phyloP scores from a whole-genome alignment of 2,113 vertebrate genomes.

The Calyptommatus sinebrachiatus region DNA sequence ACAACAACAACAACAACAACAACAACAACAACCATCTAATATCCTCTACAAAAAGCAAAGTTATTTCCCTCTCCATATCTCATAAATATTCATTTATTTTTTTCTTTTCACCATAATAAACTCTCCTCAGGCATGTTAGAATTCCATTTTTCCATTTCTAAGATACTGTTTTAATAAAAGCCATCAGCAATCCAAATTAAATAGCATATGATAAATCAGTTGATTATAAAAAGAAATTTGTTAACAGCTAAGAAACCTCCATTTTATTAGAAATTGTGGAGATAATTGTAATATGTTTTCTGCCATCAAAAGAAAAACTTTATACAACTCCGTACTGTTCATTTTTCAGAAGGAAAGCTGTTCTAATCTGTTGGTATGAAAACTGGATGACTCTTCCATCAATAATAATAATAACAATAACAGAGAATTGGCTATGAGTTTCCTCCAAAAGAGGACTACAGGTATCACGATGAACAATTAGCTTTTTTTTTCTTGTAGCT shows the following conservation, averaged over 20 bases:
- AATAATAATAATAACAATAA: too few relatives aligned
- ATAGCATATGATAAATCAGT: not conserved
- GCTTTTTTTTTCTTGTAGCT: too few relatives aligned
- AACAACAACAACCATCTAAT: too few relatives aligned
- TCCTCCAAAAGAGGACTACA: not conserved
- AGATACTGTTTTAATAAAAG: not conserved
- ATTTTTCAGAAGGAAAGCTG: constrained; percentile 1
- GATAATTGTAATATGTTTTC: constrained; percentile 7
- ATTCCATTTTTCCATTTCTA: constrained; percentile 1
- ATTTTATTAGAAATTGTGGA: not conserved
- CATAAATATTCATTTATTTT: not conserved
- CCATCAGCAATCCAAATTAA: not conserved
- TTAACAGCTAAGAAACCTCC: not conserved
- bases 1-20: too few relatives aligned
- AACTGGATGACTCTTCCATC: not conserved
- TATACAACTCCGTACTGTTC: not conserved
- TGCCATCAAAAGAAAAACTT: not conserved
- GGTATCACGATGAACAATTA: not conserved
- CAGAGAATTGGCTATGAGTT: not conserved
- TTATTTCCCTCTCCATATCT: not conserved
- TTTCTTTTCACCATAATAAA: not conserved
- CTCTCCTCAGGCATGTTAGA: not conserved
- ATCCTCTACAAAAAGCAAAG: too few relatives aligned
- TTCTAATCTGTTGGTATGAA: not conserved
- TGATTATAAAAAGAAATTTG: constrained; percentile 1